A percentile compares a stretch with the other conserved stretches of the same genome.
phyloP scores from a whole-genome alignment of 2,888 invertebrate species.

The Phalera bucephala region DNA sequence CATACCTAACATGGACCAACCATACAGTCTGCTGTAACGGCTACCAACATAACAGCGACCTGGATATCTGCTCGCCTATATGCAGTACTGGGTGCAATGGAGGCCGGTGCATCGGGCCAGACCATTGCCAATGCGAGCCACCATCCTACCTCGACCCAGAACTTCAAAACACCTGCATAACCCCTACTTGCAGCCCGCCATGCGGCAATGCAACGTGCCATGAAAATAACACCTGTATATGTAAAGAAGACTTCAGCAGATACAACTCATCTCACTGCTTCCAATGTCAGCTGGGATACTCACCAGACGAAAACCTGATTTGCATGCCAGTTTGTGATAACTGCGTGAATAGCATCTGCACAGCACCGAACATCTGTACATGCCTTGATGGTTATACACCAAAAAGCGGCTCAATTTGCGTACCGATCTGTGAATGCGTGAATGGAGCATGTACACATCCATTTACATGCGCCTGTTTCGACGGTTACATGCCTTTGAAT shows the following conservation, averaged over 20 bases:
- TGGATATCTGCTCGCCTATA: slow-evolving; percentile 65
- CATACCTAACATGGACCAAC: slow-evolving; percentile 41
- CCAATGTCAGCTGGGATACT: slow-evolving; percentile 43
- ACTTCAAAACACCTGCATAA: slow-evolving; percentile 53
- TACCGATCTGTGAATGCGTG: slow-evolving; percentile 64
- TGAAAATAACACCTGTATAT: slow-evolving; percentile 56
- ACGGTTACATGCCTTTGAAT: slow-evolving; percentile 42
- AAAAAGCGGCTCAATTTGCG: slow-evolving; percentile 34
- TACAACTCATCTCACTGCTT: slow-evolving; percentile 57
- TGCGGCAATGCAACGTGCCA: slow-evolving; percentile 61
- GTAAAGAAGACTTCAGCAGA: slow-evolving; percentile 39
- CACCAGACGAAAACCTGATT: slow-evolving; percentile 31
- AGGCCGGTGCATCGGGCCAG: slow-evolving; percentile 68
- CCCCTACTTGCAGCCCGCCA: slow-evolving; percentile 48
- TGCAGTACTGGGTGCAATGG: slow-evolving; percentile 74
- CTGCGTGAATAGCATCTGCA: slow-evolving; percentile 43
- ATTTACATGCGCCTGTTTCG: slow-evolving; percentile 66
- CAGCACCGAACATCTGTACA: slow-evolving; percentile 43
- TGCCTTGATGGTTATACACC: slow-evolving; percentile 44
- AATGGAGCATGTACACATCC: slow-evolving; percentile 66
- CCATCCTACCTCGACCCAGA: slow-evolving; percentile 51
- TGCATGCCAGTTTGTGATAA: slow-evolving; percentile 35
- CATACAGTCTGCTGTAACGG: slow-evolving; percentile 67
- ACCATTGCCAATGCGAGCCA: slow-evolving; percentile 56
- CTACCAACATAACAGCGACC: slow-evolving; percentile 53